Conservation (phyloP, 1,140 invertebrate genomes). For the Theocolax elegans region DNA sequence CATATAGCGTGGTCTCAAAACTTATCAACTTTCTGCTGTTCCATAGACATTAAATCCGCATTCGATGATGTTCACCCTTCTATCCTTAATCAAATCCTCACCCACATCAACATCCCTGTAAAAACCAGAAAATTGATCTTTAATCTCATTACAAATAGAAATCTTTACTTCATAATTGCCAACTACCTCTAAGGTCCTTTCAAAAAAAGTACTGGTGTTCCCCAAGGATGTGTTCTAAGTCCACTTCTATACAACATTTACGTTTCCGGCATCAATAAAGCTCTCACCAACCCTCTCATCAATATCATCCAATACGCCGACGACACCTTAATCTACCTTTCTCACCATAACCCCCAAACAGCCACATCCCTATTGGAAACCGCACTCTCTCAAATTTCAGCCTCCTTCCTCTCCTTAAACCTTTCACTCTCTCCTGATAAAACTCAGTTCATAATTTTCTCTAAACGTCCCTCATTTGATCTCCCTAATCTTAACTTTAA, state of each 20-base stretch:
- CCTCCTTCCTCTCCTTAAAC: too few relatives aligned
- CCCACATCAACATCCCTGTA: constrained; percentile 2
- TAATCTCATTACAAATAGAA: constrained; percentile 8
- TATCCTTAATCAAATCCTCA: constrained; percentile 5
- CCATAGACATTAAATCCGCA: constrained; percentile 38
- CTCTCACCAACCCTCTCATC: too few relatives aligned
- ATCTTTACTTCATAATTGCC: constrained; percentile 1
- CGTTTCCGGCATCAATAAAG: not conserved
- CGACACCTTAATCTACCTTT: not conserved
- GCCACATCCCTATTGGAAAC: not conserved
- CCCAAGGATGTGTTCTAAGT: constrained; percentile 39
- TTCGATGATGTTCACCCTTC: constrained; percentile 28
- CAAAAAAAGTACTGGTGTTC: constrained; percentile 19
- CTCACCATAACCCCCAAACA: too few relatives aligned
- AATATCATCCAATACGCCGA: not conserved
- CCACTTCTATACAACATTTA: constrained; percentile 42
- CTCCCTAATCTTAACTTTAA: too few relatives aligned
- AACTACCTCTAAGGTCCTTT: not conserved
- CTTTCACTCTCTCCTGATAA: too few relatives aligned
- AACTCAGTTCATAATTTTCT: too few relatives aligned
- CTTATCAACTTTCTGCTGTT: not conserved
- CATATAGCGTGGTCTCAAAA: not conserved
- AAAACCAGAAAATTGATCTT: constrained; percentile 18
- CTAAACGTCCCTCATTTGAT: too few relatives aligned
- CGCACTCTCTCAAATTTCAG: too few relatives aligned